Evolutionary conservation across 2,797 vertebrate species (phyloP).

Genomic region (Falco columbarius): DNA sequence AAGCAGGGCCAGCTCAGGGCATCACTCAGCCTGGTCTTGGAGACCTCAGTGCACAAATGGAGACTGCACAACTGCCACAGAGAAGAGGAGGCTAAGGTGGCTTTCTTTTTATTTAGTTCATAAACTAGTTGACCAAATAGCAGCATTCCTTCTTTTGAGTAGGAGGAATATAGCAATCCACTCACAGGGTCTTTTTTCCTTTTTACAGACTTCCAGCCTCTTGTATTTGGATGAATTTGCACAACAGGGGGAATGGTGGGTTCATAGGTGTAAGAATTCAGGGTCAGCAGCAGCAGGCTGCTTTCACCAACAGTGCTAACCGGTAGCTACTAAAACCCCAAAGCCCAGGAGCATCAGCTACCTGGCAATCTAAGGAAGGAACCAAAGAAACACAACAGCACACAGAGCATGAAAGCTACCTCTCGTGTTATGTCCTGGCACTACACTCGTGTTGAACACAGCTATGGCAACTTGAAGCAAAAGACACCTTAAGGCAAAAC

Average conservation of each 20-base stretch:
- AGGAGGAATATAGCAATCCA: neutral
- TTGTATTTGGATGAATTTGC: neutral
- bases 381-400: neutral
- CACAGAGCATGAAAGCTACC: neutral
- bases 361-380: neutral
- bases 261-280: neutral
- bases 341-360: neutral
- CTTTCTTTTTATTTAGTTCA: neutral
- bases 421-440: neutral
- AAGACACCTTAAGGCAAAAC: neutral
- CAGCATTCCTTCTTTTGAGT: neutral
- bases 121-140: neutral
- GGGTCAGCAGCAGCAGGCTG: neutral
- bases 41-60: neutral
- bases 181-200: neutral
- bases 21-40: neutral
- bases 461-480: neutral
- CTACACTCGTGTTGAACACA: accelerated
- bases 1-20: neutral
- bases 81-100: neutral
- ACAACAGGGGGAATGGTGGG: neutral
- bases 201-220: neutral
- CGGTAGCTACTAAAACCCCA: neutral
- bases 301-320: neutral
- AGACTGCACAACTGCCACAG: neutral